Evolutionary conservation across 2,888 invertebrate species (phyloP).

Genomic region (Cinara cedri): DNA sequence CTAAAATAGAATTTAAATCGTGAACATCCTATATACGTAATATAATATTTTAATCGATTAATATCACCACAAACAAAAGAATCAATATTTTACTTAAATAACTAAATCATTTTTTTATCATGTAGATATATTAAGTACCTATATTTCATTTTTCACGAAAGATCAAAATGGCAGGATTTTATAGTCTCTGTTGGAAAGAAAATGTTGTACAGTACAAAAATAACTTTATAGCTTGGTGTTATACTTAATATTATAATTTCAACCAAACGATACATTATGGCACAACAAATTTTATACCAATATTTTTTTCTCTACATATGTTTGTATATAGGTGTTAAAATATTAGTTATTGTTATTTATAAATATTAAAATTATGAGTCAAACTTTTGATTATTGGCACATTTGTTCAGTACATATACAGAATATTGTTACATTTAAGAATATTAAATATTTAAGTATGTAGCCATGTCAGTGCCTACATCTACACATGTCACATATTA

Average conservation of each 20-base stretch:
- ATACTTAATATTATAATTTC: background rate
- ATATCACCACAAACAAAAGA: background rate
- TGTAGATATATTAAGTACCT: background rate
- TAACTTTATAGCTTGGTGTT: background rate
- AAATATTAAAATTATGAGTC: background rate
- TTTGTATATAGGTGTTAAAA: no score
- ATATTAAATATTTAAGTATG: no score
- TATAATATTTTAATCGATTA: background rate
- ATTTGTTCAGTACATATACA: background rate
- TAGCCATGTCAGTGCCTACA: no score
- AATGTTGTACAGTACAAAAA: background rate
- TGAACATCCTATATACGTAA: background rate
- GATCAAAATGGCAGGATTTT: slow-evolving; percentile 10
- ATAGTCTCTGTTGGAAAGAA: background rate
- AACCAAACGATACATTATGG: background rate
- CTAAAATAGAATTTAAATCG: slow-evolving; percentile 10
- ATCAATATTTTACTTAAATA: background rate
- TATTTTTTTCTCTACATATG: background rate
- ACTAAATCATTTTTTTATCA: background rate
- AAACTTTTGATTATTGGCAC: slow-evolving; percentile 42
- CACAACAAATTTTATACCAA: background rate
- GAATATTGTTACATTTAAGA: no score
- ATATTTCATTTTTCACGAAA: background rate
- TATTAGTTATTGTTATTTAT: no score
- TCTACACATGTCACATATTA: no score